These are phyloP conservation scores for Acanthurus lineatus DNA, from an alignment of 2,797 vertebrate species.

Conservation along the genomic window DNA sequence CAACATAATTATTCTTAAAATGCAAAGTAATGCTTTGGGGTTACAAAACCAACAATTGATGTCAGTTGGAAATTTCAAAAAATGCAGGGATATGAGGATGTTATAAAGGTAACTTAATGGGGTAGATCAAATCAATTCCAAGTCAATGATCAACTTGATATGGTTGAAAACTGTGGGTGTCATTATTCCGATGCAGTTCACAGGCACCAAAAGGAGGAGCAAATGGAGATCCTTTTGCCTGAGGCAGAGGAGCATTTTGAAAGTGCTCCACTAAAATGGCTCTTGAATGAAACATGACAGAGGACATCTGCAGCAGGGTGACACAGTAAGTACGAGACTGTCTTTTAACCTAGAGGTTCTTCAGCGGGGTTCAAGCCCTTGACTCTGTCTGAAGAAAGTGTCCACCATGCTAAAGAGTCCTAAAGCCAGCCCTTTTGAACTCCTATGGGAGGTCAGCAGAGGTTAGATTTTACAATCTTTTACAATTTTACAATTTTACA, in stretches of 20 bases:
- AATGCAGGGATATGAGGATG: too few species aligned
- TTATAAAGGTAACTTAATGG: too few species aligned
- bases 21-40: background rate
- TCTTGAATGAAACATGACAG: constrained; percentile 35
- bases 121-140: too few species aligned
- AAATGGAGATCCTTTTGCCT: constrained; percentile 23
- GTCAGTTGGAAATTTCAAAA: background rate
- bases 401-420: constrained; percentile 29
- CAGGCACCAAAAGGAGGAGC: background rate
- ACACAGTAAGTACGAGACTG: constrained; percentile 20
- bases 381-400: constrained; percentile 33
- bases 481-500: too few species aligned
- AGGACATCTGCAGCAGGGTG: constrained; percentile 13
- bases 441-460: too few species aligned
- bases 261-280: constrained; percentile 24
- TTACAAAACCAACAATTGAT: background rate
- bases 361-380: constrained; percentile 32
- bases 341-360: constrained; percentile 39
- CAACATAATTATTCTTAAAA: background rate
- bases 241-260: constrained; percentile 33
- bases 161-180: constrained; percentile 4
- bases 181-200: constrained; percentile 7
- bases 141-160: constrained; percentile 1
- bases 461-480: too few species aligned
- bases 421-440: constrained; percentile 15